phyloP scores from a whole-genome alignment of 2,113 vertebrate genomes.

The Sinocyclocheilus anophthalmus region DNA sequence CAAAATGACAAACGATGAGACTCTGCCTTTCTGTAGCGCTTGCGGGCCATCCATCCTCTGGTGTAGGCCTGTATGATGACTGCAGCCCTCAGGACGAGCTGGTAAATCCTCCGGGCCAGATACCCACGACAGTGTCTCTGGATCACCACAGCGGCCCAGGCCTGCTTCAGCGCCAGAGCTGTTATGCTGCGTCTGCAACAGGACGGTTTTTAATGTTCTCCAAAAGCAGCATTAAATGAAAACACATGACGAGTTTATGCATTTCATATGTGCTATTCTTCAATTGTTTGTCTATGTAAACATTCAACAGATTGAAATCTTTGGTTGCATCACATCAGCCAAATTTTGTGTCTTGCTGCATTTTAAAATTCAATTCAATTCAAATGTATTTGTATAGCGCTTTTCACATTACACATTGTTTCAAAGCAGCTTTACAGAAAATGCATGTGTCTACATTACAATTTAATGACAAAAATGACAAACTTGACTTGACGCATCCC shows the following conservation, averaged over 20 bases:
- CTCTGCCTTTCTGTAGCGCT: constrained; percentile 80
- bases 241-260: neutral
- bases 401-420: no score
- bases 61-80: constrained; percentile 89
- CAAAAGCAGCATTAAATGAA: neutral
- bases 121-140: constrained; percentile 88
- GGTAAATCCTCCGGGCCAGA: constrained; percentile 82
- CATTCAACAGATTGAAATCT: neutral
- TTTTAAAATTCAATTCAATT: neutral
- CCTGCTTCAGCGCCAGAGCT: constrained; percentile 82
- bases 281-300: no score
- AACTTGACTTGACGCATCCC: neutral
- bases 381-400: no score
- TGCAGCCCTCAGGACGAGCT: constrained; percentile 80
- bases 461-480: neutral
- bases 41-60: constrained; percentile 88
- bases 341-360: neutral
- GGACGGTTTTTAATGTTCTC: neutral
- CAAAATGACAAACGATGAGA: neutral
- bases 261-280: neutral
- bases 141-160: constrained; percentile 87
- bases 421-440: no score
- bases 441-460: no score
- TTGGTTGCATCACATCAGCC: neutral
- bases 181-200: constrained; percentile 81